phyloP scores from a whole-genome alignment of 2,113 vertebrate genomes.

The Antechinus stuartii region DNA sequence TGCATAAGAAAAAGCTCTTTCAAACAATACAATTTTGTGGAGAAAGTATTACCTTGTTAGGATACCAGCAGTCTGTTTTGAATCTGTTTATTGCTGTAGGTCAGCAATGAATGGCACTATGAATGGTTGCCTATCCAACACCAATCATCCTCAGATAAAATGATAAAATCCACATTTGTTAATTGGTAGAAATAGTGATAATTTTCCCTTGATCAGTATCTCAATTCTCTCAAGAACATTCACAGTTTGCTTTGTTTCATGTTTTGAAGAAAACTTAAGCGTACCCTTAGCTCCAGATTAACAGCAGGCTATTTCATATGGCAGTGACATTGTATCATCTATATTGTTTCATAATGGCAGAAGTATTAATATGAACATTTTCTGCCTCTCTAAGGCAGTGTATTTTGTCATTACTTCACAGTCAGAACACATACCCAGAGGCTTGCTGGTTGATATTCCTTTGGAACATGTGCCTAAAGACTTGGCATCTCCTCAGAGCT shows the following conservation, averaged over 20 bases:
- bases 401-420: background rate
- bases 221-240: background rate
- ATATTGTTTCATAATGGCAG: background rate
- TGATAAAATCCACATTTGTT: rapidly evolving
- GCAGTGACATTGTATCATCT: background rate
- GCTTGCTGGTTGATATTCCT: background rate
- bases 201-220: background rate
- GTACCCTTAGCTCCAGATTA: background rate
- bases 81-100: background rate
- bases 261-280: background rate
- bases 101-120: rapidly evolving
- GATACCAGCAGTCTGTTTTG: rapidly evolving
- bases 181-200: rapidly evolving
- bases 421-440: background rate
- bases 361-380: background rate
- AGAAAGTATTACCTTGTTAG: rapidly evolving
- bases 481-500: background rate
- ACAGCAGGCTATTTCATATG: rapidly evolving
- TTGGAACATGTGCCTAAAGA: background rate
- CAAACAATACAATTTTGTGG: background rate
- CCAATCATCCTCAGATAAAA: background rate
- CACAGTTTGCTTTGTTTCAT: background rate
- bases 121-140: rapidly evolving
- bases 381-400: background rate
- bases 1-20: background rate